Evolutionary conservation across 2,888 invertebrate species (phyloP).

Genomic region (Aphrophora alni): DNA sequence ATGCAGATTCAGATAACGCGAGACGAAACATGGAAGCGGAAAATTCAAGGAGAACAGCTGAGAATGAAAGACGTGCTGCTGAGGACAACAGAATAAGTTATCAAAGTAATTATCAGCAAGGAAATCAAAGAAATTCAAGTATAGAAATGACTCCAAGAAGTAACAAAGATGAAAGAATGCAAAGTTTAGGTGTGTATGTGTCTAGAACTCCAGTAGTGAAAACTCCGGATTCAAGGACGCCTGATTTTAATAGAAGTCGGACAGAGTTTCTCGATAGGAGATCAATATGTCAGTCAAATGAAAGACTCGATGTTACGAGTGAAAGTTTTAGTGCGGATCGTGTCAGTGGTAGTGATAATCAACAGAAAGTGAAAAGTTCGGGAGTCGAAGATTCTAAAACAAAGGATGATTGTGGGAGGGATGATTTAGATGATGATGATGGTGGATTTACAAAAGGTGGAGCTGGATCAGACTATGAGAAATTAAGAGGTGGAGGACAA

Average conservation of each 20-base stretch:
- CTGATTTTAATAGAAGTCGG: slow-evolving; percentile 27
- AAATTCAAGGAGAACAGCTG: not conserved
- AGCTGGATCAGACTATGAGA: slow-evolving; percentile 75
- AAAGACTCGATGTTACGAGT: not conserved
- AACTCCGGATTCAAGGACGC: slow-evolving; percentile 30
- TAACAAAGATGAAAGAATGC: slow-evolving; percentile 24
- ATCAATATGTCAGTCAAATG: slow-evolving; percentile 21
- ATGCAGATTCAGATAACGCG: not conserved
- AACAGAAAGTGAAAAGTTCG: not conserved
- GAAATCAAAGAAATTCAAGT: not conserved
- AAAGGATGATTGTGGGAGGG: slow-evolving; percentile 15
- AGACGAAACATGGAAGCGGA: not conserved
- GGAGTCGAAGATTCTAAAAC: not conserved
- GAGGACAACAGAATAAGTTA: not conserved
- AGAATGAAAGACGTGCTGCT: not conserved
- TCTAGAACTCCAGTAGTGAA: slow-evolving; percentile 29
- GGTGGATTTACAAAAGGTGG: slow-evolving; percentile 36
- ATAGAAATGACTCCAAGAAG: not conserved
- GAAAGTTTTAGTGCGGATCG: not conserved
- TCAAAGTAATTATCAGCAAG: slow-evolving; percentile 13
- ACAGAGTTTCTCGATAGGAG: slow-evolving; percentile 27
- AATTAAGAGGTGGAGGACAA: slow-evolving; percentile 67
- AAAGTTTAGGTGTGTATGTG: slow-evolving; percentile 38
- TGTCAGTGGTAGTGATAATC: not conserved
- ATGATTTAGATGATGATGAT: slow-evolving; percentile 38